phyloP scores from a whole-genome alignment of 2,797 vertebrate species.

The Aphelocoma californica region DNA sequence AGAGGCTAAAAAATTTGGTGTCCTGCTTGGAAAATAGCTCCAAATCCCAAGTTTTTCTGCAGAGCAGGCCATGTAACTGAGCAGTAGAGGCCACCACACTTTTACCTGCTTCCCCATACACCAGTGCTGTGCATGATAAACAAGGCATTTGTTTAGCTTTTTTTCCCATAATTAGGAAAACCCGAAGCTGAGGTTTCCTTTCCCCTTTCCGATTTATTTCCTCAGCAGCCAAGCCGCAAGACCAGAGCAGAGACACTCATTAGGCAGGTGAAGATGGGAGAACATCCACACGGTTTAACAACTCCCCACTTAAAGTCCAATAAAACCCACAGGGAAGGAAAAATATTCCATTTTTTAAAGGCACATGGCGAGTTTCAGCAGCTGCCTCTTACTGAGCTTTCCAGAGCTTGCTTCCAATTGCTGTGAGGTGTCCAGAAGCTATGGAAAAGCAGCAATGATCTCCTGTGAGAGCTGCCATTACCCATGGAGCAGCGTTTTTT shows the following conservation, averaged over 20 bases:
- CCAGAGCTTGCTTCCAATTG: constrained; percentile 11
- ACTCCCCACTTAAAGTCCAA: neutral
- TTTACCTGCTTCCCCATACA: neutral
- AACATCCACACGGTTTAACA: neutral
- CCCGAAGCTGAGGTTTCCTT: neutral
- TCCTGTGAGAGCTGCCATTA: neutral
- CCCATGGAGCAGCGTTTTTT: fast-evolving
- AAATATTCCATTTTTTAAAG: neutral
- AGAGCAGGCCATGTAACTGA: neutral
- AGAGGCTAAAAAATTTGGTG: neutral
- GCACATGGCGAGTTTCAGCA: neutral
- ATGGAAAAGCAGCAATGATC: neutral
- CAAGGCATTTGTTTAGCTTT: neutral
- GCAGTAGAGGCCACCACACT: neutral
- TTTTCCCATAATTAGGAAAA: neutral
- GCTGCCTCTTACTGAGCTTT: neutral
- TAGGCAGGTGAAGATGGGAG: neutral
- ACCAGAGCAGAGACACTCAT: neutral
- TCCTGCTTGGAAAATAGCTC: neutral
- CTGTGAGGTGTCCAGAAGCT: neutral
- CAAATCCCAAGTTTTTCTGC: neutral
- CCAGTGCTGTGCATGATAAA: neutral
- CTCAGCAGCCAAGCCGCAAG: neutral
- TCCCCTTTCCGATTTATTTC: neutral
- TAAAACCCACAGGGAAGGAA: neutral